A percentile compares a stretch with the other conserved stretches of the same genome.
Evolutionary conservation across 2,797 vertebrate species (phyloP).

Genomic region (Aselliscus stoliczkanus): DNA sequence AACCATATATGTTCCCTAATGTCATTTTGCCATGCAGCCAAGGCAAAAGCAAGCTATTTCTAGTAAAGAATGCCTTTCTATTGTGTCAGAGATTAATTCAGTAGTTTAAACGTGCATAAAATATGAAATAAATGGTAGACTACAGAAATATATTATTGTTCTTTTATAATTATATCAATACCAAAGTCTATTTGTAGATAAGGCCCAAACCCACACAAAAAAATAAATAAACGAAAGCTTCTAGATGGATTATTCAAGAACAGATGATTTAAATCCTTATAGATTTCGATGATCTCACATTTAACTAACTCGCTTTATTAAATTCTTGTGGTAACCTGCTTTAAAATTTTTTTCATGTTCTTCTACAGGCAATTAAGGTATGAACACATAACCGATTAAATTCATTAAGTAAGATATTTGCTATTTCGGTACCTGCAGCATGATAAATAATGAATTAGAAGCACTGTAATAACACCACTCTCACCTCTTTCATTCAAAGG

Average conservation of each 20-base stretch:
- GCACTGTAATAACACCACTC: constrained; percentile 9
- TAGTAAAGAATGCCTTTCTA: constrained; percentile 90
- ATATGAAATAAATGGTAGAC: constrained; percentile 70
- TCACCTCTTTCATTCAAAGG: constrained; percentile 53
- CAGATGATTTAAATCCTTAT: constrained; percentile 78
- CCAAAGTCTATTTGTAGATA: constrained; percentile 77
- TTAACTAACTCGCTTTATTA: constrained; percentile 77
- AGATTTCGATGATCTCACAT: constrained; percentile 73
- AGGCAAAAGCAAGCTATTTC: constrained; percentile 86
- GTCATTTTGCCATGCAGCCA: constrained; percentile 91
- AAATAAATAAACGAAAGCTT: constrained; percentile 46
- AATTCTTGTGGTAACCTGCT: constrained; percentile 72
- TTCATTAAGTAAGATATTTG: constrained; percentile 74
- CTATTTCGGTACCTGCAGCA: constrained; percentile 70
- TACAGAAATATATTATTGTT: constrained; percentile 77
- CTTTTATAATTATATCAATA: constrained; percentile 78
- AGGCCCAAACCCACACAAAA: constrained; percentile 68
- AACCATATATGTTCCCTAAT: constrained; percentile 91
- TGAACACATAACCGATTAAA: constrained; percentile 73
- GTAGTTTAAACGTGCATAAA: constrained; percentile 78
- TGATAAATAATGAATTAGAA: constrained; percentile 68
- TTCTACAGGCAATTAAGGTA: constrained; percentile 64
- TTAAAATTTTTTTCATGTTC: constrained; percentile 64
- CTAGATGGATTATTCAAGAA: constrained; percentile 77
- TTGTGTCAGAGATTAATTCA: constrained; percentile 88